These are phyloP conservation scores for Eptatretus atami DNA, from an alignment of 2,797 vertebrate species.

Conservation along the genomic window DNA sequence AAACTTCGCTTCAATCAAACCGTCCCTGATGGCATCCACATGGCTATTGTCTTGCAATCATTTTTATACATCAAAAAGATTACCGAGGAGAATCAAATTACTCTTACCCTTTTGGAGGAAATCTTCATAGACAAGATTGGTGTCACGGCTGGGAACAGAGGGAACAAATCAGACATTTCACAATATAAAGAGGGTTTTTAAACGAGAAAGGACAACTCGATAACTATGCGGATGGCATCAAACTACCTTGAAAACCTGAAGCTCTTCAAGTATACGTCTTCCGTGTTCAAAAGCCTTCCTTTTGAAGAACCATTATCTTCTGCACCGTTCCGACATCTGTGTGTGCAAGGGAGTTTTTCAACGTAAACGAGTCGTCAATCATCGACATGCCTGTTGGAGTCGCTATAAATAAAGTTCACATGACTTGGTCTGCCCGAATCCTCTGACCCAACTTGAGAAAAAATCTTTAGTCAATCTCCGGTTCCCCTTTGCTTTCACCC, in stretches of 20 bases:
- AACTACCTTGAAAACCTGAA: conserved; percentile 72
- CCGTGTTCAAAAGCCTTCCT: conserved; percentile 86
- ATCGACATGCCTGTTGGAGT: too few relatives aligned
- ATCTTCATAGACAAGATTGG: conserved; percentile 90
- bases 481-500: too few relatives aligned
- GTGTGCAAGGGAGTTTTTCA: neutral
- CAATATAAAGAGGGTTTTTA: neutral
- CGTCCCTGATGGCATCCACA: too few relatives aligned
- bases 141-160: conserved; percentile 30
- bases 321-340: conserved; percentile 70
- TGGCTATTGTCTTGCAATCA: too few relatives aligned
- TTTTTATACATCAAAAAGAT: too few relatives aligned
- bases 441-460: too few relatives aligned
- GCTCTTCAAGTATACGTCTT: conserved; percentile 73
- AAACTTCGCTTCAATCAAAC: too few relatives aligned
- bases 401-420: too few relatives aligned
- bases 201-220: neutral
- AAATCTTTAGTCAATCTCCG: too few relatives aligned
- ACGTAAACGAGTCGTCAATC: too few relatives aligned
- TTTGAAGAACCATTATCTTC: conserved; percentile 82
- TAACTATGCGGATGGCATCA: neutral
- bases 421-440: too few relatives aligned
- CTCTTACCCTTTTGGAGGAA: conserved; percentile 72
- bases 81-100: neutral
- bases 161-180: conserved; percentile 5